phyloP scores from a whole-genome alignment of 23 tunicate genomes.

The Ascidia mentula region DNA sequence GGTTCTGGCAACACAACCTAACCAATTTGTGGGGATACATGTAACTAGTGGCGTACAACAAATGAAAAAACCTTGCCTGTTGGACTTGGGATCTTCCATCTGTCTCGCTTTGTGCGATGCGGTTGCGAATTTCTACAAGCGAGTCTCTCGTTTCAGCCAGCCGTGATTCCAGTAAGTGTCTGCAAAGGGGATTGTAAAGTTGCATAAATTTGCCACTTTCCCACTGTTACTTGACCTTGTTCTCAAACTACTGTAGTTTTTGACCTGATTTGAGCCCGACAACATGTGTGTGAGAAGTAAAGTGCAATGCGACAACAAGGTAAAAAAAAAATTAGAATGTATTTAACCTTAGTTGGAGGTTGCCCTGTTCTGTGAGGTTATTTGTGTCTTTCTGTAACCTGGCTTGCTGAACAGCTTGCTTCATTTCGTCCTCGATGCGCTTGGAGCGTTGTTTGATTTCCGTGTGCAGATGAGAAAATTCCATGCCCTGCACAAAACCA shows the following conservation, averaged over 20 bases:
- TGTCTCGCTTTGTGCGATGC: conserved; percentile 56
- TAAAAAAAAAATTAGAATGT: not conserved
- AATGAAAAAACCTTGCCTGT: no score
- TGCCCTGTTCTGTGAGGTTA: conserved; percentile 75
- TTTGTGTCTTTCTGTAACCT: conserved; percentile 73
- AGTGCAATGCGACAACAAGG: no score
- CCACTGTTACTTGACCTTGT: no score
- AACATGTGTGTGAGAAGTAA: no score
- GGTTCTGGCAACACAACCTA: no score
- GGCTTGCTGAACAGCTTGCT: conserved; percentile 64
- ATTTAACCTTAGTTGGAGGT: conserved; percentile 64
- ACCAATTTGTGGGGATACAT: no score
- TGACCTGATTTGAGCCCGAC: no score
- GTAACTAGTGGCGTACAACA: no score
- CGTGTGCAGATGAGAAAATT: conserved; percentile 63
- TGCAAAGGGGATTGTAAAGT: conserved; percentile 4
- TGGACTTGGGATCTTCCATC: conserved; percentile 55
- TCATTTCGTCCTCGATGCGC: conserved; percentile 82
- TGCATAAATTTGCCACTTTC: no score
- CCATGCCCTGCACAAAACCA: conserved; percentile 71
- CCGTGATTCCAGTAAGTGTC: conserved; percentile 72
- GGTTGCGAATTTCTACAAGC: conserved; percentile 49
- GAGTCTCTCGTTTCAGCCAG: conserved; percentile 74
- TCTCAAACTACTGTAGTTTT: no score
- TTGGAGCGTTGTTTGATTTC: conserved; percentile 74